Conservation (phyloP, 1,140 invertebrate genomes). For the Brachionus sp. region DNA sequence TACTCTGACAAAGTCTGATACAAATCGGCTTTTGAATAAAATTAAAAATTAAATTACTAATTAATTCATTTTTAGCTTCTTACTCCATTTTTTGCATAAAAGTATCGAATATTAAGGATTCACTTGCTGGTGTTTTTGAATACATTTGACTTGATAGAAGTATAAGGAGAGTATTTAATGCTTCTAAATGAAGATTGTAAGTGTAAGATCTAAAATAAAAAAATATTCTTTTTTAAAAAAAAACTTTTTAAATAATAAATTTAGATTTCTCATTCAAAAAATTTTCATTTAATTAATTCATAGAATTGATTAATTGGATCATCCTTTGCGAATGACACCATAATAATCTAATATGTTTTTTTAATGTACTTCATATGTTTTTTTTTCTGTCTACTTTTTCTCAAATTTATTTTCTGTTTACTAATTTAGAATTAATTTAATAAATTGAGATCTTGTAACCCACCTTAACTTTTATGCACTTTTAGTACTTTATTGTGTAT, state of each 20-base stretch:
- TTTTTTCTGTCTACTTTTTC: too few relatives aligned
- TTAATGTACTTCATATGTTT: too few relatives aligned
- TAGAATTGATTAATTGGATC: too few relatives aligned
- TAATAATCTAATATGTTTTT: too few relatives aligned
- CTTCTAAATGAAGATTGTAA: conserved; percentile 67
- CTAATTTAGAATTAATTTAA: too few relatives aligned
- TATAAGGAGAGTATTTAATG: conserved; percentile 78
- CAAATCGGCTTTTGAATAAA: conserved; percentile 72
- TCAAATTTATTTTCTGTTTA: too few relatives aligned
- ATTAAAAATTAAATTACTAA: conserved; percentile 52
- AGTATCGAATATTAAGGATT: conserved; percentile 65
- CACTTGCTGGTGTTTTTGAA: conserved; percentile 66
- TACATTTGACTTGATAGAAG: conserved; percentile 84
- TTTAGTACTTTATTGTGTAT: too few relatives aligned
- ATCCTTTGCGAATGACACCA: too few relatives aligned
- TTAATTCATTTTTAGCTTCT: conserved; percentile 49
- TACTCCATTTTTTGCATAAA: conserved; percentile 63
- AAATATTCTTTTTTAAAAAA: not conserved
- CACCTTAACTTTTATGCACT: too few relatives aligned
- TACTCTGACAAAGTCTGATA: conserved; percentile 70
- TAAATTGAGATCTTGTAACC: too few relatives aligned
- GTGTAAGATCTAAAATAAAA: not conserved
- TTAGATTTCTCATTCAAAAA: too few relatives aligned
- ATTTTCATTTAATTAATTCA: too few relatives aligned
- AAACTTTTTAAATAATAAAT: not conserved